These are phyloP conservation scores for Thalassoma bifasciatum DNA, from an alignment of 2,113 vertebrate genomes.

Conservation along the genomic window DNA sequence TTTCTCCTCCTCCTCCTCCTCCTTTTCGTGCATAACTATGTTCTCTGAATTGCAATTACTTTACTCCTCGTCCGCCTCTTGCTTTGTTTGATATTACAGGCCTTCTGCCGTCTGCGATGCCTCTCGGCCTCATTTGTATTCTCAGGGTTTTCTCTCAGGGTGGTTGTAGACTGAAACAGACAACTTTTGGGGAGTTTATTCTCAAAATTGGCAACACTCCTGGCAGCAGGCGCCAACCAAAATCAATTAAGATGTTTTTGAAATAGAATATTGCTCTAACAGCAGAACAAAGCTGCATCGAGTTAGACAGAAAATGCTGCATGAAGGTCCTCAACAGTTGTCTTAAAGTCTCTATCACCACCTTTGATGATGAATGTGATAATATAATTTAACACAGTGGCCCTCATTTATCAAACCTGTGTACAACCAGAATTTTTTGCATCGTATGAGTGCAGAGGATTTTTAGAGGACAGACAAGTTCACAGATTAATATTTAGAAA, in stretches of 20 bases:
- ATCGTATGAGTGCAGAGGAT: too few relatives aligned
- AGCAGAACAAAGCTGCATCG: not conserved
- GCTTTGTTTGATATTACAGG: slow-evolving; percentile 62
- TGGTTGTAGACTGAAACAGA: slow-evolving; percentile 46
- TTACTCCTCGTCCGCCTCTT: slow-evolving; percentile 49
- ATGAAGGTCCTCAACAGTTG: slow-evolving; percentile 39
- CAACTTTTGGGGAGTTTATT: slow-evolving; percentile 43
- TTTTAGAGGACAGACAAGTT: too few relatives aligned
- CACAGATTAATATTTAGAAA: too few relatives aligned
- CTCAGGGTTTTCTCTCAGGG: slow-evolving; percentile 40
- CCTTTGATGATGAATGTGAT: slow-evolving; percentile 26
- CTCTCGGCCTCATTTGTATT: slow-evolving; percentile 48
- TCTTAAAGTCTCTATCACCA: slow-evolving; percentile 40
- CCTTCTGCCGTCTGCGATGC: slow-evolving; percentile 48
- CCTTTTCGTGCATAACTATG: slow-evolving; percentile 54
- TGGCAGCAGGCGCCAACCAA: not conserved
- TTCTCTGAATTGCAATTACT: slow-evolving; percentile 49
- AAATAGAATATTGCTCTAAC: not conserved
- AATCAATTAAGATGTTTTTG: not conserved
- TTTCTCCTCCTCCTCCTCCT: slow-evolving; percentile 25
- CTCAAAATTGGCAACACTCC: not conserved
- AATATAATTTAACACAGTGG: too few relatives aligned
- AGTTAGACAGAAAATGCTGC: not conserved
- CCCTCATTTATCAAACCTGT: too few relatives aligned
- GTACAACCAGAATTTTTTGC: too few relatives aligned